Evolutionary conservation across 2,888 invertebrate genomes (phyloP).

Genomic region (Rotaria magnacalcarata): DNA sequence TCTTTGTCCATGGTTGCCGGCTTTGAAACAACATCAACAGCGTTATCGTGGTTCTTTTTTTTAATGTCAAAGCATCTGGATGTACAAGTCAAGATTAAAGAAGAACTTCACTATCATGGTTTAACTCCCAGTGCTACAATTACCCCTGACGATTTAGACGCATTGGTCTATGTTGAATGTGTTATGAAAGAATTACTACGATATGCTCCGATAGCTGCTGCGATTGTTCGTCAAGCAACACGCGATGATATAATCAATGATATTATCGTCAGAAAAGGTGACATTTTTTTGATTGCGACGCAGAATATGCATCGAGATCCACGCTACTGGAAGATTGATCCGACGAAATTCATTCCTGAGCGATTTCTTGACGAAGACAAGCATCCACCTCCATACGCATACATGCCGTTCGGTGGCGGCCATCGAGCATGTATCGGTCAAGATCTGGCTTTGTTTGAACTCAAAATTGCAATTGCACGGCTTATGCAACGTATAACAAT

Average conservation of each 20-base stretch:
- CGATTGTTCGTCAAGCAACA: not conserved
- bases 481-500: not conserved
- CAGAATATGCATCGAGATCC: not conserved
- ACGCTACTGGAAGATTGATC: not conserved
- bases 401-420: not conserved
- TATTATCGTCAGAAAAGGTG: not conserved
- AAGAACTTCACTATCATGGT: not conserved
- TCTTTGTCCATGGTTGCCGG: not conserved
- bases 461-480: not conserved
- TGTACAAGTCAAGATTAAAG: not conserved
- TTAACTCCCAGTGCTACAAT: not conserved
- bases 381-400: not conserved
- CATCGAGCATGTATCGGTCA: not conserved
- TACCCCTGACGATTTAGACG: not conserved
- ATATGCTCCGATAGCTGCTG: not conserved
- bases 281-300: not conserved
- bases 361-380: not conserved
- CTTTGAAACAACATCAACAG: conserved; percentile 5
- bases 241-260: not conserved
- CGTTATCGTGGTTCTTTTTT: not conserved
- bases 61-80: not conserved
- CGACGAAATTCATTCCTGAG: not conserved
- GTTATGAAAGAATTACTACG: not conserved
- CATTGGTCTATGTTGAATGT: not conserved
- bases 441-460: not conserved